Percentiles rank a stretch among this genome's conserved stretches.
Conservation (phyloP, 2,797 vertebrate species). For the Chaetodon trifasciatus region DNA sequence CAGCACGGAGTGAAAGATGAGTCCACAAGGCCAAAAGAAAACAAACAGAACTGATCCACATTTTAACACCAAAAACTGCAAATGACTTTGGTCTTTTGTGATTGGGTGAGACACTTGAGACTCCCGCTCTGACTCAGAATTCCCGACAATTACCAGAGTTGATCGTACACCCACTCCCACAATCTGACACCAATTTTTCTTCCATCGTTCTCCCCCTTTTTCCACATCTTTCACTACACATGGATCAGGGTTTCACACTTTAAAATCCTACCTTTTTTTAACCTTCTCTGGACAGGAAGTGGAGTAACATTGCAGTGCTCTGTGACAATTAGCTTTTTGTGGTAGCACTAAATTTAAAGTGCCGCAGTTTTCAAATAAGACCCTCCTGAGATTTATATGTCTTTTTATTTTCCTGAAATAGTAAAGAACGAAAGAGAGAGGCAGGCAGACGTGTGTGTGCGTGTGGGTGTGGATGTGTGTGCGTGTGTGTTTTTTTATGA, state of each 20-base stretch:
- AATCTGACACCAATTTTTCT: conserved; percentile 66
- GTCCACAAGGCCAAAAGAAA: conserved; percentile 8
- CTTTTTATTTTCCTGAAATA: conserved; percentile 52
- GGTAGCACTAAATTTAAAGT: conserved; percentile 32
- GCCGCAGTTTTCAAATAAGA: conserved; percentile 37
- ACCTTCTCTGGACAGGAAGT: conserved; percentile 41
- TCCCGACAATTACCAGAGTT: conserved; percentile 65
- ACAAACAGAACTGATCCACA: conserved; percentile 34
- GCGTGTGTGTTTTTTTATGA: conserved; percentile 63
- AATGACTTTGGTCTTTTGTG: conserved; percentile 13
- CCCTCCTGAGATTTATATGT: conserved; percentile 43
- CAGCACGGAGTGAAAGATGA: conserved; percentile 9
- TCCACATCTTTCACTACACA: conserved; percentile 41
- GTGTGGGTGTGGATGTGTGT: conserved; percentile 36
- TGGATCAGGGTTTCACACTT: conserved; percentile 45
- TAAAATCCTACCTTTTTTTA: conserved; percentile 22
- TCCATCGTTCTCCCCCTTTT: conserved; percentile 39
- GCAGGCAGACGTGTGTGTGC: conserved; percentile 24
- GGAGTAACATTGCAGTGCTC: conserved; percentile 49
- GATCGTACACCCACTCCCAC: conserved; percentile 64
- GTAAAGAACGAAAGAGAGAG: conserved; percentile 27
- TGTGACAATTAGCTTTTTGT: conserved; percentile 47
- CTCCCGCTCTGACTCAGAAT: conserved; percentile 72
- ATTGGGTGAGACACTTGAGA: conserved; percentile 46
- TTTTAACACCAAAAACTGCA: conserved; percentile 7